phyloP scores from a whole-genome alignment of 2,888 invertebrate genomes.

The Pandemis cinnamomeana region DNA sequence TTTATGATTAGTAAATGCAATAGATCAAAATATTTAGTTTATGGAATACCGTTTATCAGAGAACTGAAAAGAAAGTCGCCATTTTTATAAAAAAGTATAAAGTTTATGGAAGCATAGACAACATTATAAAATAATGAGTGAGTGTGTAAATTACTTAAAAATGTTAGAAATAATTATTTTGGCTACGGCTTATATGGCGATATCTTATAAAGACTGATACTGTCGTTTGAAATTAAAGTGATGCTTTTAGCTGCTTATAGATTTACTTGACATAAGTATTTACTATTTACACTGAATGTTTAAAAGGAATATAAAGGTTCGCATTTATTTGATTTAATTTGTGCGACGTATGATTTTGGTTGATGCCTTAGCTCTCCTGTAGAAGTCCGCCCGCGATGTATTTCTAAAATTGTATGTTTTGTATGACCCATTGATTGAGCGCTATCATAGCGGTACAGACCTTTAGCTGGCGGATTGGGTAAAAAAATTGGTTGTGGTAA shows the following conservation, averaged over 20 bases:
- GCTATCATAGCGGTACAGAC: no score
- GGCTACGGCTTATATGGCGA: constrained; percentile 36
- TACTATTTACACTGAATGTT: constrained; percentile 28
- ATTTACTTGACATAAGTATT: constrained; percentile 36
- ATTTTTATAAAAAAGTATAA: constrained; percentile 9
- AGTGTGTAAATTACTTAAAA: constrained; percentile 34
- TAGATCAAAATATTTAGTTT: constrained; percentile 1
- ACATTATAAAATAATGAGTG: constrained; percentile 21
- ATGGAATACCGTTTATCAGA: not conserved
- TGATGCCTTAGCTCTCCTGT: not conserved
- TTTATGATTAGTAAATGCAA: not conserved
- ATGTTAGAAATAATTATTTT: constrained; percentile 28
- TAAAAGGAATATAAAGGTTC: constrained; percentile 8
- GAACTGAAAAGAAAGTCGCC: not conserved
- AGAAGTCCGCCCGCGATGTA: no score
- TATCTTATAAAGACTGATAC: constrained; percentile 41
- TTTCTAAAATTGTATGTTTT: no score
- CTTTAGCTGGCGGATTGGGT: no score
- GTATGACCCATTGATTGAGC: no score
- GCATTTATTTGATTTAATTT: constrained; percentile 31
- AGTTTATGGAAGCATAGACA: constrained; percentile 22
- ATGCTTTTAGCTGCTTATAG: constrained; percentile 41
- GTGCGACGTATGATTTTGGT: not conserved
- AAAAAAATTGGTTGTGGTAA: no score
- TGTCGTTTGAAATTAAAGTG: constrained; percentile 39